phyloP scores from a whole-genome alignment of 2,113 vertebrate genomes.

The Talpa occidentalis region DNA sequence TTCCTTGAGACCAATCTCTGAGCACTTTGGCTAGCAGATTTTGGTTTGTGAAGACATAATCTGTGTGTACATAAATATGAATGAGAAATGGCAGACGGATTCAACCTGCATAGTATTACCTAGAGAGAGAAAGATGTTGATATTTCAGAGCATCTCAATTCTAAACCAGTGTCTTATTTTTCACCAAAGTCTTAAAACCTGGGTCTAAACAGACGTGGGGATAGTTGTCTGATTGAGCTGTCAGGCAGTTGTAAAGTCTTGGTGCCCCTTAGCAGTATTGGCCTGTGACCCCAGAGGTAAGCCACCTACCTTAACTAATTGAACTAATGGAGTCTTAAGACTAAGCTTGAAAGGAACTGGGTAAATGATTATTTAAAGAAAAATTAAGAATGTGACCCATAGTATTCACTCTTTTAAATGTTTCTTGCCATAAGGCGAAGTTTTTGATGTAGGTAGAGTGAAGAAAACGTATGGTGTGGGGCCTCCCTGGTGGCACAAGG shows the following conservation, averaged over 20 bases:
- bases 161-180: constrained; percentile 30
- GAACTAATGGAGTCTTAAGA: constrained; percentile 41
- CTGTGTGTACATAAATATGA: constrained; percentile 3
- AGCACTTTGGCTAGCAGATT: constrained; percentile 1
- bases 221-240: neutral
- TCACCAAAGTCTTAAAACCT: constrained; percentile 49
- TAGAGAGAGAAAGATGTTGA: constrained; percentile 26
- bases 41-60: constrained; percentile 3
- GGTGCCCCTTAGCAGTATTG: neutral
- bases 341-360: constrained; percentile 53
- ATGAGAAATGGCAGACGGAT: constrained; percentile 26
- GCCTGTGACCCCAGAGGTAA: neutral
- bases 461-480: constrained; percentile 26
- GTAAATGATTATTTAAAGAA: constrained; percentile 51
- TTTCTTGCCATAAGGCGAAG: neutral
- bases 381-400: constrained; percentile 44
- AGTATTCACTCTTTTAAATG: constrained; percentile 53
- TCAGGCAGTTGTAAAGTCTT: neutral
- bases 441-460: constrained; percentile 31
- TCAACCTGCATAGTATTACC: neutral
- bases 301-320: constrained; percentile 22
- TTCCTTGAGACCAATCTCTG: constrained; percentile 6
- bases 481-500: no score
- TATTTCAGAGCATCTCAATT: neutral
- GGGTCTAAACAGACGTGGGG: neutral